Evolutionary conservation across 2,797 vertebrate genomes (phyloP), one percentile per base, ranked within the genome.

Genomic region (Sardinella longiceps): DNA sequence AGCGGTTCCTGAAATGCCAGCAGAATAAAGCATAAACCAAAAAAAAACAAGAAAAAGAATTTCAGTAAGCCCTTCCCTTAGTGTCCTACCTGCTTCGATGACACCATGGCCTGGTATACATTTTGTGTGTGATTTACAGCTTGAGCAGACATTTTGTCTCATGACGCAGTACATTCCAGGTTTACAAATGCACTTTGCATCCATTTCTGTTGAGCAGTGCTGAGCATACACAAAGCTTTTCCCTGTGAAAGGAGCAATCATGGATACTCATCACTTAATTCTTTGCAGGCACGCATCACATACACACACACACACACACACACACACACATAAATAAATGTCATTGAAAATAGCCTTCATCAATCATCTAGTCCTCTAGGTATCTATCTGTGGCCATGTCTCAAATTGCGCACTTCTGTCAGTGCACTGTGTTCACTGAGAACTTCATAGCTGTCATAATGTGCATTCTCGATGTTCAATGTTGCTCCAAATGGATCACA

Each of bases 71-170:
- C 43, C 20, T 63, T 20, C 39, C 39, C 0, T 80, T 28, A 4
- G 6, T 60, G 2, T 25, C 83, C 58, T 92, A 96, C 95, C 94
- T 90, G 56, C 5, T 23, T 0, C 0, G 10, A 3, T 18, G 4
- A 93, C 91, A 83, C 90, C 92, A 9, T 0, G 7, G 45, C 95
- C 95, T 53, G n/a, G 23, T 83, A 0, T 58, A 86, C 95, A 96
- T 0, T 0, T 0, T 1, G 0, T 88, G 84, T 93, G 90, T 18
- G 0, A 66, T 0, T 0, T 0, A 82, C 95, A 96, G 0, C 14
- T 14, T 14, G 1, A 0, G 66, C 95, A 95, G 85, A 28, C 0
- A 0, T 77, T 4, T 45, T 5, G 83, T 0, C 0, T 56, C 0
- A 89, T 0, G 0, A 0, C 0, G 87, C 95, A 95, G 82, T 10